A percentile compares a stretch with the other conserved stretches of the same genome.
Evolutionary conservation across 1,140 invertebrate genomes (phyloP).

Genomic region (Drosophila carrolli): DNA sequence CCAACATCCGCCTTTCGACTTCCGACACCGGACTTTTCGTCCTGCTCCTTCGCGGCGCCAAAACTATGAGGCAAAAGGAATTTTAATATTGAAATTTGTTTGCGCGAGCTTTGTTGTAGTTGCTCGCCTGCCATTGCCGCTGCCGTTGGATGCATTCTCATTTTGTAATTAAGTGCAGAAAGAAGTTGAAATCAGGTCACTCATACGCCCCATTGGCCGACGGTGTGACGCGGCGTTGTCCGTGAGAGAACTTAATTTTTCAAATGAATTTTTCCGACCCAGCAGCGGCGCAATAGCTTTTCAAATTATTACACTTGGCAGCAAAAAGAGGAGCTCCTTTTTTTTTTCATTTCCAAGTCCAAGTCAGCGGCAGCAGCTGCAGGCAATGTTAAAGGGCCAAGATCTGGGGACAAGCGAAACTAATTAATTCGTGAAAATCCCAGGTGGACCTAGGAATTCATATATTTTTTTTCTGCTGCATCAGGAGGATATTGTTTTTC

Average conservation of each 20-base stretch:
- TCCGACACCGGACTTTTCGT: slow-evolving; percentile 3
- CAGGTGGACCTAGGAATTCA: slow-evolving; percentile 30
- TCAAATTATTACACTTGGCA: slow-evolving; percentile 63
- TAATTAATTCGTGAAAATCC: slow-evolving; percentile 72
- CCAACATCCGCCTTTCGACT: slow-evolving; percentile 3
- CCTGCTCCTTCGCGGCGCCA: slow-evolving; percentile 36
- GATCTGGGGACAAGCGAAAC: slow-evolving; percentile 46
- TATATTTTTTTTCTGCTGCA: slow-evolving; percentile 12
- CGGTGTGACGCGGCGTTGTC: slow-evolving; percentile 20
- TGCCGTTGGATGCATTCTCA: slow-evolving; percentile 48
- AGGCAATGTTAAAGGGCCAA: slow-evolving; percentile 56
- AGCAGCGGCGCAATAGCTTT: slow-evolving; percentile 56
- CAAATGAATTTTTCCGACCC: slow-evolving; percentile 67
- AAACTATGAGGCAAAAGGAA: slow-evolving; percentile 44
- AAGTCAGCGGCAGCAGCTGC: slow-evolving; percentile 52
- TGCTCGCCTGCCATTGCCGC: slow-evolving; percentile 8
- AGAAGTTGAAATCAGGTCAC: slow-evolving; percentile 74
- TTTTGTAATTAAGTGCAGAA: slow-evolving; percentile 80
- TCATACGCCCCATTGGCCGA: slow-evolving; percentile 56
- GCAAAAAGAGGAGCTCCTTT: slow-evolving; percentile 15
- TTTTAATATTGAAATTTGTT: slow-evolving; percentile 77
- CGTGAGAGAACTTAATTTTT: slow-evolving; percentile 56
- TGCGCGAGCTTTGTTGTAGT: slow-evolving; percentile 56
- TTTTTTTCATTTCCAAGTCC: slow-evolving; percentile 8
- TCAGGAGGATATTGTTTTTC: slow-evolving; percentile 37